A percentile compares a stretch with the other conserved stretches of the same genome.
phyloP scores from a whole-genome alignment of 2,113 vertebrate genomes.

The Trogon surrucura region DNA sequence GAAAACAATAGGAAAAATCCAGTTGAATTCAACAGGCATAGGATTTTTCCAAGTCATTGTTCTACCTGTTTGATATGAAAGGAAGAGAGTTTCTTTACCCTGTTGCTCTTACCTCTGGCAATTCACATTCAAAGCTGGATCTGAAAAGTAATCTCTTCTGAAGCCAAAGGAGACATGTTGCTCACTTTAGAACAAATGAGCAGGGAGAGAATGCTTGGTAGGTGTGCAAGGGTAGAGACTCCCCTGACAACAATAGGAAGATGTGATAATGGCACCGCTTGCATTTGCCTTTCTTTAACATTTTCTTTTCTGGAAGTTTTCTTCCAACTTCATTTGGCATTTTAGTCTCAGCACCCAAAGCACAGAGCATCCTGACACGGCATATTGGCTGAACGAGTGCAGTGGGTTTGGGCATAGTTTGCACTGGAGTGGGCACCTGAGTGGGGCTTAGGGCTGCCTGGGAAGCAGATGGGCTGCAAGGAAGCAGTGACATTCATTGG shows the following conservation, averaged over 20 bases:
- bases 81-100: neutral
- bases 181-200: neutral
- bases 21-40: neutral
- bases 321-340: neutral
- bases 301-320: neutral
- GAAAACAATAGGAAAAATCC: neutral
- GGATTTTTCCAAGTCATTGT: neutral
- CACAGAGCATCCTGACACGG: rapidly evolving
- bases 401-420: neutral
- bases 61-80: neutral
- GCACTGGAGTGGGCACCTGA: neutral
- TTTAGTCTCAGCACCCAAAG: neutral
- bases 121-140: neutral
- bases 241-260: neutral
- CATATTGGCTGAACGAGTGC: rapidly evolving
- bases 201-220: neutral
- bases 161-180: neutral
- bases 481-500: neutral
- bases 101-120: neutral
- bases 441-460: neutral
- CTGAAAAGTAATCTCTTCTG: neutral
- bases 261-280: neutral
- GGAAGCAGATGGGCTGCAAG: neutral
- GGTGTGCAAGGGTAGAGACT: neutral
- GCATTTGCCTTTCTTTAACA: neutral